A percentile compares a stretch with the other conserved stretches of the same genome.
Conservation (phyloP, 1,140 invertebrate species). For the Brachionus sp. region DNA sequence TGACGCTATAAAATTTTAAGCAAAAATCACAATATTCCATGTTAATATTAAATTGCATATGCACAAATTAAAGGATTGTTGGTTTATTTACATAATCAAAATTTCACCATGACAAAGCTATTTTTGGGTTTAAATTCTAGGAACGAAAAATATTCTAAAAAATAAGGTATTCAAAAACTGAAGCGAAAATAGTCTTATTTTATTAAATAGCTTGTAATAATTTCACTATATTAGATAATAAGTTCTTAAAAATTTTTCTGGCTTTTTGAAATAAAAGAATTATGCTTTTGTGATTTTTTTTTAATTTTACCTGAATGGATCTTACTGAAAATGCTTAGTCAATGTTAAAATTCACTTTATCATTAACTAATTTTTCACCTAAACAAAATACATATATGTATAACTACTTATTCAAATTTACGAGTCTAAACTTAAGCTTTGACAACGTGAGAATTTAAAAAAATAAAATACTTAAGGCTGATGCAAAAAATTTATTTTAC, state of each 20-base stretch:
- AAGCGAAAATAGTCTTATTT: background rate
- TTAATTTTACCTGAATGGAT: background rate
- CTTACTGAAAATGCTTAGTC: background rate
- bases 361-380: background rate
- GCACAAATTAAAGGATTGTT: background rate
- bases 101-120: background rate
- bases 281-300: background rate
- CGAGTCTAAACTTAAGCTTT: too few relatives aligned
- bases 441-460: too few relatives aligned
- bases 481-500: background rate
- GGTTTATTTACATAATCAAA: background rate
- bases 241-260: background rate
- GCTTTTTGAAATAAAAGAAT: background rate
- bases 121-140: background rate
- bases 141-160: background rate
- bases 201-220: background rate
- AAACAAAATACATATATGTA: background rate
- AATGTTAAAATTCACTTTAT: background rate
- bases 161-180: background rate
- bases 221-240: background rate
- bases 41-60: background rate
- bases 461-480: too few relatives aligned
- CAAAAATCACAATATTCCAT: background rate
- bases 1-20: too few relatives aligned
- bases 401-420: too few relatives aligned